Evolutionary conservation across 1,140 invertebrate genomes (phyloP), one percentile per base, ranked within the genome.

Genomic region (Pomacea maculata): DNA sequence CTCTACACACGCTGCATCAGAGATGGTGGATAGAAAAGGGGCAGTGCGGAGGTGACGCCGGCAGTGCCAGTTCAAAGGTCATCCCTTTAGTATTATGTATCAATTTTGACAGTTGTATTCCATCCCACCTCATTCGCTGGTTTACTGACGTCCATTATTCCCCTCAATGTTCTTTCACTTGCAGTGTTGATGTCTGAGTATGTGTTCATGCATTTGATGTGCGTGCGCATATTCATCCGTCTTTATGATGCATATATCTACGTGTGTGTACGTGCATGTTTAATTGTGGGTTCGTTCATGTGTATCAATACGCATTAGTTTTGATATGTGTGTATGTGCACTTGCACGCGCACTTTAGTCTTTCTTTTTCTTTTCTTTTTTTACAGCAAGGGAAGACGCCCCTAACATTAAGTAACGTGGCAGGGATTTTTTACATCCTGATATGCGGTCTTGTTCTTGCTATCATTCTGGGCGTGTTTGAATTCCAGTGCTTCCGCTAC

Each of bases 401-500:
- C 85, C 93, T 99, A 84, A 97, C 97, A 52, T 92, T 99, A 61
- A 98, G 97, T 89, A 99, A 99, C 93, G 97, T 99, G 8, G 97
- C 98, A 19, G 98, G 98, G 19, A 97, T 99, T 88, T 99, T 99
- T 92, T 99, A 99, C 93, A 98, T 99, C 88, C 93, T 99, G 34
- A 97, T 99, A 86, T 96, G 96, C 61, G 98, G 93, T 75, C 94
- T 99, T 52, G 94, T 97, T 6, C 90, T 98, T n/a, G 96, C 97
- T 8, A 94, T 99, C 86, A 93, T 95, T 2, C 95, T 98, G 29
- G 97, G 97, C 34, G 93, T 98, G 19, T 91, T 97, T 74, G 97
- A 98, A 92, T 98, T 98, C 80, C 64, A 85, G 25, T 88, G 83
- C 64, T 86, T 85, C 57, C 83, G 82, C 75, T 78, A 79, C 17